Base-by-base conservation (phyloP, 2,113 vertebrate genomes). In the Pogona vitticeps region DNA sequence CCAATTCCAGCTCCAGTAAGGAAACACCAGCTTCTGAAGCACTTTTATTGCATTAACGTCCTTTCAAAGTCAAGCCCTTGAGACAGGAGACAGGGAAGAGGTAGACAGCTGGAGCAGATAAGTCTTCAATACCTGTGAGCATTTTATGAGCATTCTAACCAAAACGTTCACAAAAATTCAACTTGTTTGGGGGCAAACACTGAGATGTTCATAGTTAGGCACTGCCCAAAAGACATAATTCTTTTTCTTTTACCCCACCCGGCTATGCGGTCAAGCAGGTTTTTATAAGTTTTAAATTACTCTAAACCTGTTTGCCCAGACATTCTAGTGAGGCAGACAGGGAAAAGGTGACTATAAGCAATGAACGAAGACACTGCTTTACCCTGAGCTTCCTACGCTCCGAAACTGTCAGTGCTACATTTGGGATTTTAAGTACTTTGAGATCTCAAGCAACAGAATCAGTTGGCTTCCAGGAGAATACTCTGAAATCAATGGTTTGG, bases 401-500 rank as follows among this genome's bases (percentile, higher is more conserved):
- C 38, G 78, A 17, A 14, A 17, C 3, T 17, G 12, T 28, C 14
- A 23, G 12, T 63, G 23, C 77, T 38, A 21, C 9, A 61, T 20
- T 6, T 63, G 17, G 14, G 15, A n/a, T 56, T 56, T 46, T 18
- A 68, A 93, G 61, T 21, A 40, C 67, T 21, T 42, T 92, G 26
- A 84, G 56, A 80, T 83, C 72, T 67, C 2, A 84, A 85, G 82
- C 17, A 87, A 81, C 85, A 42, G 21, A 63, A 63, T 7, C 1
- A 46, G 58, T 13, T 65, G 9, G 17, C 6, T 67, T 26, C 36
- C 79, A 65, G 13, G 65, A 38, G 20, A 61, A 3, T 46, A 61
- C 33, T 12, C 52, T 71, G 20, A 83, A 83, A 23, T 70, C 6
- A 33, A 14, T 83, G n/a, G 23, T 71, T 83, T 33, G 33, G n/a